Percentiles rank a stretch among this genome's conserved stretches.
Evolutionary conservation across 2,888 invertebrate genomes (phyloP).

Genomic region (Cinara cedri): DNA sequence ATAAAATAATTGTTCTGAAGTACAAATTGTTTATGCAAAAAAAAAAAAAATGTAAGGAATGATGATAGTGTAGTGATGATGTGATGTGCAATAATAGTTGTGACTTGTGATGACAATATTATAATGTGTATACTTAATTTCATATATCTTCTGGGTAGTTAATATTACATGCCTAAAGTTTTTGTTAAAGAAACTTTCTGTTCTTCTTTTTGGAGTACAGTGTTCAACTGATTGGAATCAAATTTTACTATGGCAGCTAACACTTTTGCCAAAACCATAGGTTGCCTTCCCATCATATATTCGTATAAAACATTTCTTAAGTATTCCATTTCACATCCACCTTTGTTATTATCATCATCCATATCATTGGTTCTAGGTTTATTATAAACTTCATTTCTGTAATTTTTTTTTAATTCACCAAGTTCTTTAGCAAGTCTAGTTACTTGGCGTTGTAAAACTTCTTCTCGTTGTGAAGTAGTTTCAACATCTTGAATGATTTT

Average conservation of each 20-base stretch:
- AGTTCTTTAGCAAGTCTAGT: constrained; percentile 52
- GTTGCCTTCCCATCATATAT: constrained; percentile 87
- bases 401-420: constrained; percentile 48
- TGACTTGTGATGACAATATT: constrained; percentile 27
- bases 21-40: constrained; percentile 16
- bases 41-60: constrained; percentile 15
- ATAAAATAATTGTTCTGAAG: constrained; percentile 42
- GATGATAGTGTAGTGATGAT: constrained; percentile 8
- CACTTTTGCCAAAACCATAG: constrained; percentile 80
- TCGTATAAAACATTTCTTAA: constrained; percentile 89
- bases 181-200: constrained; percentile 66
- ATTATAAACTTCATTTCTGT: constrained; percentile 43
- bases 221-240: constrained; percentile 82
- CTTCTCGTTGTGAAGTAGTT: constrained; percentile 40
- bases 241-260: constrained; percentile 89
- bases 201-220: constrained; percentile 84
- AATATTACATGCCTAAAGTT: constrained; percentile 46
- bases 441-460: constrained; percentile 45
- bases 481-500: constrained; percentile 62
- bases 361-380: constrained; percentile 25
- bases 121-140: neutral
- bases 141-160: constrained; percentile 6
- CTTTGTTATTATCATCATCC: constrained; percentile 63
- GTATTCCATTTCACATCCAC: constrained; percentile 82
- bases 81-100: neutral